A percentile compares a stretch with the other conserved stretches of the same genome.
These are phyloP conservation scores for Dicerorhinus sumatrensis DNA, from an alignment of 2,113 vertebrate genomes.

Conservation along the genomic window DNA sequence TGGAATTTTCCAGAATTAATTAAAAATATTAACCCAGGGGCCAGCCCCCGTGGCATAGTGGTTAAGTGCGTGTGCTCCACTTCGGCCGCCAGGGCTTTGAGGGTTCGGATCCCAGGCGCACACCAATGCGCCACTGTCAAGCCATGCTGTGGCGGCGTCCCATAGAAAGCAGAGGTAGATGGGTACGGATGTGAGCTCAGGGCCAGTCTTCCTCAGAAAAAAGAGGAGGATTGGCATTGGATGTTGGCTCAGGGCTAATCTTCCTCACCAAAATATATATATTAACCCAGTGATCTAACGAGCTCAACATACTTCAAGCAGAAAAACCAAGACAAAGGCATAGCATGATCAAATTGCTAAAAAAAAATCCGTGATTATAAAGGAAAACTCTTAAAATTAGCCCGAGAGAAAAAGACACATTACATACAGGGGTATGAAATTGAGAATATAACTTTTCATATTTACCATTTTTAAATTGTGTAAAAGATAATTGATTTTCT, in stretches of 20 bases:
- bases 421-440: neutral
- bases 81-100: too few species aligned
- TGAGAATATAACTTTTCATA: neutral
- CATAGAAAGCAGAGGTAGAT: too few species aligned
- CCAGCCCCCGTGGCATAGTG: too few species aligned
- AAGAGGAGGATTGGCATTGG: too few species aligned
- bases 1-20: neutral
- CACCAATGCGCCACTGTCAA: too few species aligned
- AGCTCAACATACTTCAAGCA: neutral
- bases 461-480: neutral
- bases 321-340: neutral
- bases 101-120: too few species aligned
- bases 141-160: too few species aligned
- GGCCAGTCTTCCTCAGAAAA: too few species aligned
- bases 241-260: too few species aligned
- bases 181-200: too few species aligned
- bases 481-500: neutral
- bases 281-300: neutral
- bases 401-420: neutral
- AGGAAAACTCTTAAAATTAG: neutral
- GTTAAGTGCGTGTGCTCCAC: too few species aligned
- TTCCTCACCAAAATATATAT: too few species aligned
- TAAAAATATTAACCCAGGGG: neutral
- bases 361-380: neutral
- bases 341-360: neutral